These are phyloP conservation scores for Margarornis squamiger DNA, from an alignment of 2,797 vertebrate genomes.

Conservation along the genomic window DNA sequence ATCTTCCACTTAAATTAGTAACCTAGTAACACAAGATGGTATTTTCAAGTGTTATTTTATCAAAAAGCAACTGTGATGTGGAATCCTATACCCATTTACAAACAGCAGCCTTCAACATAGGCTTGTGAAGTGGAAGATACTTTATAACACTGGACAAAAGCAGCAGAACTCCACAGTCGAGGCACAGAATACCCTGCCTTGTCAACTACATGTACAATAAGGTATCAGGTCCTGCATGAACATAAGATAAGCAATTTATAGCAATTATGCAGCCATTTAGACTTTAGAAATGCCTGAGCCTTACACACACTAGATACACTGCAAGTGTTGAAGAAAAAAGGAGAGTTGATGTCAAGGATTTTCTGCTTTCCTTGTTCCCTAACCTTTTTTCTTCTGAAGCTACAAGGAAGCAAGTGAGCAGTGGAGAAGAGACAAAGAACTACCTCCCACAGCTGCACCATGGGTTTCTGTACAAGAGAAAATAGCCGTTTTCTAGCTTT, in stretches of 20 bases:
- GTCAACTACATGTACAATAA: fast-evolving
- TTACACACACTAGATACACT: background rate
- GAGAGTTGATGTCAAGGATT: background rate
- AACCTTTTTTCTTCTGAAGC: background rate
- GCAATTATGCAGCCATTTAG: background rate
- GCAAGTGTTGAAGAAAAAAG: background rate
- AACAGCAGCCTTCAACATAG: background rate
- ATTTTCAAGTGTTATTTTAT: background rate
- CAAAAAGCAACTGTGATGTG: background rate
- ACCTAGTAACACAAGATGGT: background rate
- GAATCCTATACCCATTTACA: background rate
- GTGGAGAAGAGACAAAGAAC: background rate
- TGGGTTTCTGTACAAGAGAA: background rate
- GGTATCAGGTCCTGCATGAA: background rate
- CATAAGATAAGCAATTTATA: background rate
- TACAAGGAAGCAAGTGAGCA: background rate
- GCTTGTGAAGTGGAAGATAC: background rate
- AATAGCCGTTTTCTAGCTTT: background rate
- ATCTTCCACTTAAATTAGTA: background rate
- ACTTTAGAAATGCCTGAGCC: background rate
- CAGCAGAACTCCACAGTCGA: background rate
- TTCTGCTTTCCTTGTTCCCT: background rate
- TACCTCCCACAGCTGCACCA: background rate
- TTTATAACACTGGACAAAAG: background rate
- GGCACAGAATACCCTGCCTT: background rate